Base-by-base conservation (phyloP, 2,797 vertebrate species). In the Paramormyrops hopkinsi region DNA sequence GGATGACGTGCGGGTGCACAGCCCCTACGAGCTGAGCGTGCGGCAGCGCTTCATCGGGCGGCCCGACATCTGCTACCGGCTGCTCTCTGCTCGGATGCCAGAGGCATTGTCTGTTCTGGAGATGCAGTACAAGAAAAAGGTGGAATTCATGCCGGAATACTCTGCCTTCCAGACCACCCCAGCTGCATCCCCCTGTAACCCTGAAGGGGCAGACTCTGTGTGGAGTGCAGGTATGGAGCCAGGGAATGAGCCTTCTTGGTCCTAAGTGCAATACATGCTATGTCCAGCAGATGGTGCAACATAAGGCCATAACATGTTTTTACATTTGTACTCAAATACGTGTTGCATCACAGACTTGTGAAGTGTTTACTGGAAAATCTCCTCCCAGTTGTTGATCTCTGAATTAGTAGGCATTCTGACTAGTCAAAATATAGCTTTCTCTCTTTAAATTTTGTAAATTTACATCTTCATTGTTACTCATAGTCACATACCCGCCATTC, bases 1-100 rank as follows among this genome's bases (percentile, higher is more conserved):
- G 0, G 98, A 99, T 0, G 97, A 98, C 33, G 94, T 99, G 90
- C 95, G 94, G 1, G 96, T 98, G 62, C 96, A 97, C 89, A 96
- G 94, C 0, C 97, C 97, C 0, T 99, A 99, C 0, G 98, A 99
- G 90, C 91, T 99, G 88, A 96, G 96, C 0, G 50, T 99, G 6
- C 95, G 97, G 9, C 99, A 99, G 92, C 93, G 98, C 0, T 98
- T 98, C 53, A 98, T 98, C 0, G 99, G 98, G 1, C 97, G 94
- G 79, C 97, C 98, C 0, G 98, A 99, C 90, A 93, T 96, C 59
- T 95, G 96, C 89, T 98, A 93, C 91, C 94, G 94, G 1, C 92
- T 99, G 5, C 93, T 99, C 83, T 98, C 99, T 0, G 98, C 97
- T 14, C 97, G 94, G 90, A 98, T 99, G 97, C 96, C 97, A 0